Evolutionary conservation across 2,113 vertebrate genomes (phyloP).

Genomic region (Salminus brasiliensis): DNA sequence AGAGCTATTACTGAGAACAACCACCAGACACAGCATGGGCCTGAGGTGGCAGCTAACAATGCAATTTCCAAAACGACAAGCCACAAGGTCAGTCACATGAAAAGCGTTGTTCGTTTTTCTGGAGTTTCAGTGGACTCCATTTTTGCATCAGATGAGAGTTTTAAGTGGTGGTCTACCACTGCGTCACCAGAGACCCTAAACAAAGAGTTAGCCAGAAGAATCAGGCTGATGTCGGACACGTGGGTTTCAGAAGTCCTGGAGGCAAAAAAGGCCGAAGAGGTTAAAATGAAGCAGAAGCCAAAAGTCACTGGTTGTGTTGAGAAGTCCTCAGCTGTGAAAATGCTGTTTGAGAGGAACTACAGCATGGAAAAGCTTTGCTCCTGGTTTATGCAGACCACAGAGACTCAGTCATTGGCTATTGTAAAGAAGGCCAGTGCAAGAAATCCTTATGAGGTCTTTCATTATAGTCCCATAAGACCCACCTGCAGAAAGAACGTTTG

Average conservation of each 20-base stretch:
- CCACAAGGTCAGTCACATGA: slow-evolving; percentile 24
- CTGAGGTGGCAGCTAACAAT: slow-evolving; percentile 63
- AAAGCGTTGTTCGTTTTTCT: slow-evolving; percentile 68
- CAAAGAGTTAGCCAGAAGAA: slow-evolving; percentile 85
- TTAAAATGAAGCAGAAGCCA: slow-evolving; percentile 53
- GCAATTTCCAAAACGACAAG: slow-evolving; percentile 58
- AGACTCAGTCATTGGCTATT: slow-evolving; percentile 92
- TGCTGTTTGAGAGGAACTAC: slow-evolving; percentile 91
- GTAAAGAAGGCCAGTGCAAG: slow-evolving; percentile 90
- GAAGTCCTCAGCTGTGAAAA: slow-evolving; percentile 83
- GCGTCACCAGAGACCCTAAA: slow-evolving; percentile 82
- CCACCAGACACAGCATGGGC: slow-evolving; percentile 70
- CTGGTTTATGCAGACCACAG: slow-evolving; percentile 99
- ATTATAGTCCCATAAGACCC: slow-evolving; percentile 78
- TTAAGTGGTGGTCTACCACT: slow-evolving; percentile 91
- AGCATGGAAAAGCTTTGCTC: slow-evolving; percentile 86
- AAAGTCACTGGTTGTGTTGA: slow-evolving; percentile 54
- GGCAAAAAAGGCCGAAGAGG: slow-evolving; percentile 68
- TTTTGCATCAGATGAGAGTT: slow-evolving; percentile 79
- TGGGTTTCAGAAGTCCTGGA: slow-evolving; percentile 84
- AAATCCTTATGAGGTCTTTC: slow-evolving; percentile 85
- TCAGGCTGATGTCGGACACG: slow-evolving; percentile 86
- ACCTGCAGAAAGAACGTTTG: slow-evolving; percentile 75
- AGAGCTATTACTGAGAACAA: slow-evolving; percentile 75
- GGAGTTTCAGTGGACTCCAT: slow-evolving; percentile 82